Evolutionary conservation across 1,140 invertebrate species (phyloP).

Genomic region (Coptotermes formosanus): DNA sequence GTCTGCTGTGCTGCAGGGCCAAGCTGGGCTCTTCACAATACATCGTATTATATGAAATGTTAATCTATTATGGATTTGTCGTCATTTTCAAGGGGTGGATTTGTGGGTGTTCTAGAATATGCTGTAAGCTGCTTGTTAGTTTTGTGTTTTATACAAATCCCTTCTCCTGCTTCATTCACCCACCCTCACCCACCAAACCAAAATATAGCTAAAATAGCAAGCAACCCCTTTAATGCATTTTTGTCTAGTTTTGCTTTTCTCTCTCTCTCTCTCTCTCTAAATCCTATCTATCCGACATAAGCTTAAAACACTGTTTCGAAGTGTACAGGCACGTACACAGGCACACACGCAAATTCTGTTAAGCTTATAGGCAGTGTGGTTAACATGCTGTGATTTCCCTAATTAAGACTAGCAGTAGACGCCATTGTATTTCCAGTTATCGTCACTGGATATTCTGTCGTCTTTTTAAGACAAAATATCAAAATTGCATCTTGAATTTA

Average conservation of each 20-base stretch:
- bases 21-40: slow-evolving; percentile 2
- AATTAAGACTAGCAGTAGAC: not conserved
- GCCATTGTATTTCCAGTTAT: not conserved
- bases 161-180: not conserved
- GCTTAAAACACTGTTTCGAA: not conserved
- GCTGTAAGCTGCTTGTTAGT: slow-evolving; percentile 15
- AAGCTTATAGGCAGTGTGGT: not conserved
- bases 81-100: not conserved
- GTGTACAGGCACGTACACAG: not conserved
- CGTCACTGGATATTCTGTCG: not conserved
- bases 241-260: not conserved
- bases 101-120: not conserved
- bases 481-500: too few species aligned
- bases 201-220: not conserved
- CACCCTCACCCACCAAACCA: not conserved
- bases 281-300: not conserved
- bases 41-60: not conserved
- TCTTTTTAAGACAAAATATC: not conserved
- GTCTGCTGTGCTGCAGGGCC: not conserved
- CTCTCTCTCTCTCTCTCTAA: not conserved
- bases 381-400: not conserved
- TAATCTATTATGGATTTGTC: not conserved
- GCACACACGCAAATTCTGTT: not conserved
- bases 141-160: slow-evolving; percentile 17
- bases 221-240: slow-evolving; percentile 15